A percentile compares a stretch with the other conserved stretches of the same genome.
Evolutionary conservation across 2,113 vertebrate species (phyloP).

Genomic region (Amblyornis subalaris): DNA sequence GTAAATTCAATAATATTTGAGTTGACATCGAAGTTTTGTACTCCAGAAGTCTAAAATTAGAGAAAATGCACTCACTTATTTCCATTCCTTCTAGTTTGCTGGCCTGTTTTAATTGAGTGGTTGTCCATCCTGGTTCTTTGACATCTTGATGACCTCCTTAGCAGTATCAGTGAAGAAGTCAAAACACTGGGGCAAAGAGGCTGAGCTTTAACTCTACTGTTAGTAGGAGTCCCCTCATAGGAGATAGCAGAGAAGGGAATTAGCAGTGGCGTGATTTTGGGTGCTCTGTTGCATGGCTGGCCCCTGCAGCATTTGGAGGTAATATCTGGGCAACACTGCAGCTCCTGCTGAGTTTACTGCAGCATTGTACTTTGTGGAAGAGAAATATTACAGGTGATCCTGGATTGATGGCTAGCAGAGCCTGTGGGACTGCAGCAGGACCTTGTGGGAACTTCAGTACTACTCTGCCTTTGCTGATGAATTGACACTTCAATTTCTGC

Average conservation of each 20-base stretch:
- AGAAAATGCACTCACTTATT: neutral
- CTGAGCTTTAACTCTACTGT: neutral
- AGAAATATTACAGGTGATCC: neutral
- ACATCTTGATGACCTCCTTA: neutral
- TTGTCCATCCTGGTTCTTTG: neutral
- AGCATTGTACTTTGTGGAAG: neutral
- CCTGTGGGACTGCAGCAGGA: neutral
- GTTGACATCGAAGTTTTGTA: neutral
- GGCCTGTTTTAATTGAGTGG: neutral
- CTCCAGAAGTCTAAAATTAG: neutral
- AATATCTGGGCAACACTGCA: neutral
- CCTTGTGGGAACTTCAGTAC: neutral
- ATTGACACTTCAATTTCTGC: neutral
- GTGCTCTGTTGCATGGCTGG: neutral
- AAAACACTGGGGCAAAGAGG: neutral
- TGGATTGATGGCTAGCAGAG: accelerated
- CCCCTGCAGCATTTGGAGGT: neutral
- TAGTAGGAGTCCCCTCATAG: neutral
- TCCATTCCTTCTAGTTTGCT: neutral
- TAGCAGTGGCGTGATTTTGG: neutral
- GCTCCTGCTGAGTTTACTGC: neutral
- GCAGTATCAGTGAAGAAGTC: neutral
- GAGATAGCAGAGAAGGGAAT: neutral
- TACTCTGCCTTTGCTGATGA: neutral
- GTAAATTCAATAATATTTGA: neutral